Evolutionary conservation across 2,113 vertebrate genomes (phyloP), one percentile per base, ranked within the genome.

Genomic region (Peucedramus taeniatus): DNA sequence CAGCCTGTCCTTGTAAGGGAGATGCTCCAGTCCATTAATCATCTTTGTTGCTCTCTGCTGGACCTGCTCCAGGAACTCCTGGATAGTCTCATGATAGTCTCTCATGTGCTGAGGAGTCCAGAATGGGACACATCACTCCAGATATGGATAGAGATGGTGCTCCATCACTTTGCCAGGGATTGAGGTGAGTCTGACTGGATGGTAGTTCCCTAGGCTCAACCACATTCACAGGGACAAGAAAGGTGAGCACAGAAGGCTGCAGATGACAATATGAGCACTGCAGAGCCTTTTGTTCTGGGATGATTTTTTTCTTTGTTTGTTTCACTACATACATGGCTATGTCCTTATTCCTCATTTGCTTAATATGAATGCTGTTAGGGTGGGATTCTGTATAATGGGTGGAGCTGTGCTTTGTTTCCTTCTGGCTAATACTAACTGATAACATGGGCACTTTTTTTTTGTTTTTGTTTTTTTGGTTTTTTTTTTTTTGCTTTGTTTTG

Each of bases 201-300:
- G 22, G 68, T 9, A 44, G 23, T 4, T 57, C 27, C 27, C 9
- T 24, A 0, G 35, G 30, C 1, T 0, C 33, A 71, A 5, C 24
- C 64, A 56, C n/a, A 47, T 39, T 56, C 53, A 40, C 30, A 57
- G 47, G 57, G 21, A 50, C 19, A 53, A 65, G 39, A 83, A 83
- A 35, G 23, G 13, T 27, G 15, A 89, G 20, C 19, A 64, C 45
- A 57, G 76, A 83, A 49, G 22, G 13, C 18, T 50, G 35, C 33
- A 71, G 35, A 40, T 4, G 5, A 45, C 35, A 54, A 30, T 7
- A 44, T 5, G 6, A 80, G 22, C 26, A 65, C 11, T 3, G 0
- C 10, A 64, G 47, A 71, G 31, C 11, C 22, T 74, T 94, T 90
- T 90, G 26, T 65, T 69, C 49, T 44, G 12, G 11, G 12, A 44